phyloP scores from a whole-genome alignment of 2,113 vertebrate genomes.

The Asarcornis scutulata region DNA sequence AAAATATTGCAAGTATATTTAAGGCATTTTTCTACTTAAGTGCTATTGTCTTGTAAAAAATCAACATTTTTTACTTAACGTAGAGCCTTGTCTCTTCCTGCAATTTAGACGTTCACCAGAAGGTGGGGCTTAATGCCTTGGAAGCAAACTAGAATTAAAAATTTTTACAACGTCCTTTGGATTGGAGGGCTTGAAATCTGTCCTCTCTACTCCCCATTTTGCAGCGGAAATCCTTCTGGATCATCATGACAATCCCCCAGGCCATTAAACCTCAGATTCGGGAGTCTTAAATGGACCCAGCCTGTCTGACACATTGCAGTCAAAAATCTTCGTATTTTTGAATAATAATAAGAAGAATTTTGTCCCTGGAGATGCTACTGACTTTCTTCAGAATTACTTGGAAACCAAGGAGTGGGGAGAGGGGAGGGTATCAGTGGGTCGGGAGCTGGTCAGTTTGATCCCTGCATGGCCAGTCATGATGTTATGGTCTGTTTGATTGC shows the following conservation, averaged over 20 bases:
- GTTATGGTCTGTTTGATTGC: not conserved
- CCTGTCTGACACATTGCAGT: not conserved
- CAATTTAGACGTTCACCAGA: not conserved
- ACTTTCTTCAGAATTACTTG: not conserved
- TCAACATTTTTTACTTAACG: not conserved
- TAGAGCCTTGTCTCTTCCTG: not conserved
- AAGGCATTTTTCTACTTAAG: not conserved
- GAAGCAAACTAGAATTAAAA: not conserved
- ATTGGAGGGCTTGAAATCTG: not conserved
- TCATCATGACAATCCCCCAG: not conserved
- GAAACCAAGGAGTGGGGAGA: not conserved
- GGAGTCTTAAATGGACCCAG: not conserved
- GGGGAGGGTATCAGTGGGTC: rapidly evolving
- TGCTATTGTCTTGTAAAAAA: not conserved
- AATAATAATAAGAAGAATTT: not conserved
- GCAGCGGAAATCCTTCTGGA: not conserved
- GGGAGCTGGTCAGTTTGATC: not conserved
- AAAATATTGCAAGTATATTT: not conserved
- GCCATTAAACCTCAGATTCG: not conserved
- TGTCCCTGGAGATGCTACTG: not conserved
- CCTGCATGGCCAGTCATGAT: rapidly evolving
- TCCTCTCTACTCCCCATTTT: not conserved
- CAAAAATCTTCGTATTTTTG: not conserved
- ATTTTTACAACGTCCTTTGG: not conserved
- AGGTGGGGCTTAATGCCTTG: slow-evolving; percentile 41